Evolutionary conservation across 2,113 vertebrate genomes (phyloP).

Genomic region (Coregonus clupeaformis): DNA sequence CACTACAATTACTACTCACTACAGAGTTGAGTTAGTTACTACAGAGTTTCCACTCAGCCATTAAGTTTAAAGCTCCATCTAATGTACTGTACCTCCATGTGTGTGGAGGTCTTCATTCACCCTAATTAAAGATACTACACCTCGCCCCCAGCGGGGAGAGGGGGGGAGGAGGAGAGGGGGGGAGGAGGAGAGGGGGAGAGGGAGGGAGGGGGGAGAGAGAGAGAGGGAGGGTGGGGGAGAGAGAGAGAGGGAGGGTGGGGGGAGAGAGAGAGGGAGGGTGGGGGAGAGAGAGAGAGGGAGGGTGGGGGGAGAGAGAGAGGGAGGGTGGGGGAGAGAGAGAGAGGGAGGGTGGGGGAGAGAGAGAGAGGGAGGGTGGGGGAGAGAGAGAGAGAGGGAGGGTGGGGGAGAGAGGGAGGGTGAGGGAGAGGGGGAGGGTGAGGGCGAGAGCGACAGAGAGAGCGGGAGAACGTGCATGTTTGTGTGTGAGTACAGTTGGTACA

Average conservation of each 20-base stretch:
- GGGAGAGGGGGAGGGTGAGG: not conserved
- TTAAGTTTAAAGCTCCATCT: slow-evolving; percentile 59
- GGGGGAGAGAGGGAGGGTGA: not conserved
- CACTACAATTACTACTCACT: slow-evolving; percentile 54
- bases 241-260: too few relatives aligned
- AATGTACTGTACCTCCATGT: slow-evolving; percentile 34
- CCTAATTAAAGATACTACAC: slow-evolving; percentile 26
- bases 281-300: not conserved
- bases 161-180: not conserved
- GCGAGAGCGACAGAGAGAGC: too few relatives aligned
- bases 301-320: not conserved
- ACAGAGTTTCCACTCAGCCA: slow-evolving; percentile 60
- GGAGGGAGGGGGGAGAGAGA: not conserved
- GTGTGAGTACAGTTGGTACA: too few relatives aligned
- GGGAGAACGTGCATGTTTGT: too few relatives aligned
- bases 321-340: not conserved
- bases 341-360: too few relatives aligned
- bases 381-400: not conserved
- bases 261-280: too few relatives aligned
- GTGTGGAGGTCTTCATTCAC: slow-evolving; percentile 38
- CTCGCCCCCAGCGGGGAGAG: not conserved
- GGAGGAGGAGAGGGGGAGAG: not conserved
- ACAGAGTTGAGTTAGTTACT: not conserved
- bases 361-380: not conserved
- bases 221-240: too few relatives aligned